A percentile compares a stretch with the other conserved stretches of the same genome.
These are phyloP conservation scores for Rhagophthalmus giganteus DNA, from an alignment of 2,888 invertebrate genomes.

Conservation along the genomic window DNA sequence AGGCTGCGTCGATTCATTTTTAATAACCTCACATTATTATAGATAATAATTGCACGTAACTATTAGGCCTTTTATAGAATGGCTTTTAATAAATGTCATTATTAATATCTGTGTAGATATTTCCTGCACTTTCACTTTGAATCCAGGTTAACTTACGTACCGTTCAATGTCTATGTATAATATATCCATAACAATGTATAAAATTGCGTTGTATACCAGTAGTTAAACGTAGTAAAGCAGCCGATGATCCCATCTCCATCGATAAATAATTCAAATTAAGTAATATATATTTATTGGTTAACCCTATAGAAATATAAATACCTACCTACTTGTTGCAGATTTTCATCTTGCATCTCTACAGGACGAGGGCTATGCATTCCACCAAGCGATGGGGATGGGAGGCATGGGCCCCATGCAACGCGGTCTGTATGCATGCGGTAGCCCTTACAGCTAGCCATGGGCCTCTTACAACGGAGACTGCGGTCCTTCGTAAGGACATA, in stretches of 20 bases:
- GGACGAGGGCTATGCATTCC: constrained; percentile 59
- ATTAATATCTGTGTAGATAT: too few species aligned
- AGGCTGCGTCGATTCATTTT: too few species aligned
- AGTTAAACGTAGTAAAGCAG: too few species aligned
- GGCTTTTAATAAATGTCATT: too few species aligned
- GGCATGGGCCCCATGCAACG: constrained; percentile 59
- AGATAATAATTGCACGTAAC: too few species aligned
- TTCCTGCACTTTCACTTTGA: not conserved
- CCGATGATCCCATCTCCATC: constrained; percentile 25
- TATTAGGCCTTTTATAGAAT: too few species aligned
- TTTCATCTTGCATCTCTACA: constrained; percentile 59
- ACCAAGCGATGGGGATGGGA: constrained; percentile 59
- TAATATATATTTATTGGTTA: constrained; percentile 1
- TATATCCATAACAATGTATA: too few species aligned
- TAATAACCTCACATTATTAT: too few species aligned
- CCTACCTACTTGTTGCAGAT: constrained; percentile 51
- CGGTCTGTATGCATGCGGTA: constrained; percentile 58
- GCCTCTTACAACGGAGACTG: constrained; percentile 59
- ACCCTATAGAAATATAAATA: constrained; percentile 16
- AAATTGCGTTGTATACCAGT: too few species aligned
- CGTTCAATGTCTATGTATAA: too few species aligned
- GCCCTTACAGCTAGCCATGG: constrained; percentile 60
- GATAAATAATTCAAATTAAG: constrained; percentile 10
- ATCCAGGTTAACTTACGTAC: constrained; percentile 1
- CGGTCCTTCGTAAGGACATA: constrained; percentile 53